Base-by-base conservation (phyloP, 2,888 invertebrate species). In the Argyresthia albistria region DNA sequence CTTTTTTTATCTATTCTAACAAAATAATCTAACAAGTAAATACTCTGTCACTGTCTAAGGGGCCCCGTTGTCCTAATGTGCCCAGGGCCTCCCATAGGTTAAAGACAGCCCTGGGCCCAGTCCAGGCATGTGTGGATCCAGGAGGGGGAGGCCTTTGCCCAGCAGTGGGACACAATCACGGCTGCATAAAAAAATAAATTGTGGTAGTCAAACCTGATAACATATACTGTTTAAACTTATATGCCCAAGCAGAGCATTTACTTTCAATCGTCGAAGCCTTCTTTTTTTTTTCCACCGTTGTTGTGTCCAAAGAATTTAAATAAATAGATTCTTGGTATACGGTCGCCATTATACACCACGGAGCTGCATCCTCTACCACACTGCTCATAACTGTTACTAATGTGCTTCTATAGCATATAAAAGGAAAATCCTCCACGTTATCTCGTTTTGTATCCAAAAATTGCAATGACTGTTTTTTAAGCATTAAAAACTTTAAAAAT, bases 221-320 rank as follows among this genome's bases (percentile, higher is more conserved):
- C 58, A 94, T 75, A 67, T 89, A 93, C 64, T 93, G 92, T 67
- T 95, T 94, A 87, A 95, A 95, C 67, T 94, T 94, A 68, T 89
- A 91, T 0, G 94, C 95, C 91, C 93, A 93, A 35, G 91, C 90
- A 52, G 70, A 71, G 61, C 88, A 89, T 66, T 82, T 88, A 59
- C 89, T 87, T 47, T 90, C 88, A 56, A 78, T 75, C 8, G 88
- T 70, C 80, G 71, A 53, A 80, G 80, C 37, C 56, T 59, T 54
- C 76, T 80, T 47, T 75, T 70, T 36, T 63, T 53, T 25, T 25
- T 25, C 25, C 25, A 25, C 6, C 75, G 75, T 59, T 89, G 88
- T 89, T 0, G 93, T 93, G 47, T 93, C 91, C 63, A 88, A 88
- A 45, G 89, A 89, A 73, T 91, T 91, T 56, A 95, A 66, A 69